A percentile compares a stretch with the other conserved stretches of the same genome.
Evolutionary conservation across 1,140 invertebrate species (phyloP).

Genomic region (Leptoteleia sp.): DNA sequence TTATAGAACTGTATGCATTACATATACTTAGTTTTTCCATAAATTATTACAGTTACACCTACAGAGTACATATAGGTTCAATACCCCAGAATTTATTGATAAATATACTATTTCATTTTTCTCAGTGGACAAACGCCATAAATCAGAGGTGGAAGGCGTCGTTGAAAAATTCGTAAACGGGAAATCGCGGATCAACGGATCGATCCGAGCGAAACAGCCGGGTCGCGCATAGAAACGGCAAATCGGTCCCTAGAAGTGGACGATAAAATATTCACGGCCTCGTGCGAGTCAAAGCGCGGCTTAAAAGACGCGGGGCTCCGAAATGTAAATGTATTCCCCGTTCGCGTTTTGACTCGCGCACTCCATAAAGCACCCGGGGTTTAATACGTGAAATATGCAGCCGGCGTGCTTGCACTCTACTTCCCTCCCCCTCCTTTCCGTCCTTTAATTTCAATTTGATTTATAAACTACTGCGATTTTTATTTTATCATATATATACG

Average conservation of each 20-base stretch:
- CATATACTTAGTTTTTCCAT: no score
- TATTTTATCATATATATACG: background rate
- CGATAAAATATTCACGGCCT: slow-evolving; percentile 49
- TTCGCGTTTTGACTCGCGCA: slow-evolving; percentile 16
- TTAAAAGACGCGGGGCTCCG: slow-evolving; percentile 19
- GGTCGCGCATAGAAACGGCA: slow-evolving; percentile 20
- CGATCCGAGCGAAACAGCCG: background rate
- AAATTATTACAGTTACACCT: no score
- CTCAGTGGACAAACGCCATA: slow-evolving; percentile 23
- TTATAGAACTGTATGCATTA: no score
- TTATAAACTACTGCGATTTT: slow-evolving; percentile 14
- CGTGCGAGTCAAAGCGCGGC: slow-evolving; percentile 11
- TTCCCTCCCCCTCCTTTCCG: no score
- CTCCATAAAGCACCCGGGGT: slow-evolving; percentile 34
- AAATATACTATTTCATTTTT: no score
- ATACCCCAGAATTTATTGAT: no score
- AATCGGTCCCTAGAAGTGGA: slow-evolving; percentile 40
- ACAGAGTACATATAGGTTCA: no score
- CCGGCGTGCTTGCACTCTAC: no score
- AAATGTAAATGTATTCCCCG: slow-evolving; percentile 38
- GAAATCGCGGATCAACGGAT: slow-evolving; percentile 11
- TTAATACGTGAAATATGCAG: slow-evolving; percentile 31
- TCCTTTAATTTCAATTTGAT: slow-evolving; percentile 30
- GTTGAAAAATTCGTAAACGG: slow-evolving; percentile 8
- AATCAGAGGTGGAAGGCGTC: slow-evolving; percentile 10